A percentile compares a stretch with the other conserved stretches of the same genome.
Evolutionary conservation across 2,113 vertebrate species (phyloP).

Genomic region (Isichthys henryi): DNA sequence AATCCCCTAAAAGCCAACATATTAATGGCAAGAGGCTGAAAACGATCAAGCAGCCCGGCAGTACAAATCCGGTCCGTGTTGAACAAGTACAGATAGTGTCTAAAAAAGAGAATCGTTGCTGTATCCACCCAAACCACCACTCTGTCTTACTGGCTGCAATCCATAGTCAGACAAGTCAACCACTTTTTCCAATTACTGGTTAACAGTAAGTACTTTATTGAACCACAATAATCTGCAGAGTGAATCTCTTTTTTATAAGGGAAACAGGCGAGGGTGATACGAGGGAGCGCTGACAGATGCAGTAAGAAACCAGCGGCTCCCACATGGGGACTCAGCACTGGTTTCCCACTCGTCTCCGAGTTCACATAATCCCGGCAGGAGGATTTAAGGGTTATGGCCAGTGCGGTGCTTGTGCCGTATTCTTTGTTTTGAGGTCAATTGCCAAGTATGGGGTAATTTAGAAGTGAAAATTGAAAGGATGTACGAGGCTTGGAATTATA

Average conservation of each 20-base stretch:
- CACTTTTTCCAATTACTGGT: constrained; percentile 42
- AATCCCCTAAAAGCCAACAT: background rate
- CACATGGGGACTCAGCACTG: constrained; percentile 31
- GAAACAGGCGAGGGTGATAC: constrained; percentile 40
- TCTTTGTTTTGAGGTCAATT: constrained; percentile 47
- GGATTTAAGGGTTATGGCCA: constrained; percentile 58
- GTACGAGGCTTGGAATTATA: background rate
- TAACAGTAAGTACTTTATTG: constrained; percentile 55
- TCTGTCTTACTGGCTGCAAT: constrained; percentile 34
- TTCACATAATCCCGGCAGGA: constrained; percentile 55
- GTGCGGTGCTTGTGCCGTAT: constrained; percentile 32
- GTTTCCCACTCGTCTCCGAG: constrained; percentile 56
- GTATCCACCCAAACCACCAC: background rate
- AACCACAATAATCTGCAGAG: constrained; percentile 53
- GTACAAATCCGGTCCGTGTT: background rate
- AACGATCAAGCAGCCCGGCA: background rate
- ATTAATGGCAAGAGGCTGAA: background rate
- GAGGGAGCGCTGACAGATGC: constrained; percentile 50
- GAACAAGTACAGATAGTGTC: constrained; percentile 16
- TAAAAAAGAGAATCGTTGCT: background rate
- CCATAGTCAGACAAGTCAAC: constrained; percentile 37
- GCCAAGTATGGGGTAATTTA: constrained; percentile 35
- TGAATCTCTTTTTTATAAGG: constrained; percentile 60
- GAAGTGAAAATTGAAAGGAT: constrained; percentile 29
- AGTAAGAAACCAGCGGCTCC: constrained; percentile 33